Evolutionary conservation across 2,797 vertebrate species (phyloP), one percentile per base, ranked within the genome.

Genomic region (Bufotes viridis): DNA sequence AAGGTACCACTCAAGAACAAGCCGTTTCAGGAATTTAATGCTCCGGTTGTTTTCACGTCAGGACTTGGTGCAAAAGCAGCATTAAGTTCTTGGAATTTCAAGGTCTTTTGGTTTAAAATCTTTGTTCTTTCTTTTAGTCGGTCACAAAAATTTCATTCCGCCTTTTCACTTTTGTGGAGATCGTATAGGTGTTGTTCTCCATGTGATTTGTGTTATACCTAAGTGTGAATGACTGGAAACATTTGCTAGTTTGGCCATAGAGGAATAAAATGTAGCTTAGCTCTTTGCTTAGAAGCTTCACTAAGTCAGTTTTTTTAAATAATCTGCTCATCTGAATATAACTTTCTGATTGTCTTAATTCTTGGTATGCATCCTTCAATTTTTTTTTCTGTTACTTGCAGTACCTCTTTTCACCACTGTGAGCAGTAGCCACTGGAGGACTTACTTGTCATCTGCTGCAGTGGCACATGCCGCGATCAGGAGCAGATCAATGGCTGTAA

Each of bases 41-140:
- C 49, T 76, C 11, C 8, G 74, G 49, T 76, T 76, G 74, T 14
- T 55, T 24, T 76, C 22, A n/a, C 10, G 13, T 76, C 22, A 76
- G 10, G 22, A 24, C 42, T 75, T 74, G 7, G 12, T 22, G 15
- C 69, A 70, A 8, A 72, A 51, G 51, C 22, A 7, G 51, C 22
- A 76, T 76, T 7, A 76, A 24, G 49, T 76, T 53, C 74, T 13
- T 76, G 51, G 22, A 76, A 76, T 76, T 76, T 76, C 74, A 53
- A 76, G 12, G 74, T 76, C 49, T n/a, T 76, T 76, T 76, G 20
- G 74, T n/a, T n/a, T 24, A 53, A 24, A 55, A 53, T 76, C 51
- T 76, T 24, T 76, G 49, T 24, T 76, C 42, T 13, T 53, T 75
- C 74, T 76, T 76, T 14, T 53, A 55, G n/a, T 13, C 55, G 49